Evolutionary conservation across 2,797 vertebrate species (phyloP).

Genomic region (Melanotaenia pygmaea): DNA sequence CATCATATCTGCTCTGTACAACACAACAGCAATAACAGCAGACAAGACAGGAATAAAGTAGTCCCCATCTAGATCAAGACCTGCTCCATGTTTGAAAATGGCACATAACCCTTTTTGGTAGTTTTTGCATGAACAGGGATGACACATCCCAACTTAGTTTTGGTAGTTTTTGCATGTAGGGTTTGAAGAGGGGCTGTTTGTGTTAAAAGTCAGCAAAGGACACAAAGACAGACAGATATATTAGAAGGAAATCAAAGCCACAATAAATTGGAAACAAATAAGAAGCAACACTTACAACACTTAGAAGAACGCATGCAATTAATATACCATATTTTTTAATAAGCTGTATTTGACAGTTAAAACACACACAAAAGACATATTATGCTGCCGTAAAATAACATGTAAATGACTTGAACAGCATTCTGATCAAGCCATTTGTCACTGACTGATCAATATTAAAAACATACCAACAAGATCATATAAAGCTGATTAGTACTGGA

Average conservation of each 20-base stretch:
- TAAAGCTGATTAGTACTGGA: slow-evolving; percentile 4
- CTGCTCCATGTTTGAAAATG: slow-evolving; percentile 59
- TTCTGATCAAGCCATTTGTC: slow-evolving; percentile 26
- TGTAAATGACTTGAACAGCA: slow-evolving; percentile 15
- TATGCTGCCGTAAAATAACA: slow-evolving; percentile 10
- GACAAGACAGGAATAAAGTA: slow-evolving; percentile 86
- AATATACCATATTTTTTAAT: slow-evolving; percentile 33
- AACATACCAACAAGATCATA: slow-evolving; percentile 34
- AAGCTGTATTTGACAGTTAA: slow-evolving; percentile 23
- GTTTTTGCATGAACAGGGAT: slow-evolving; percentile 82
- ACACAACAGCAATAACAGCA: slow-evolving; percentile 88
- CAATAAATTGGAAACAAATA: slow-evolving; percentile 74
- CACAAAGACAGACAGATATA: slow-evolving; percentile 73
- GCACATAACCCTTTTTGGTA: slow-evolving; percentile 73
- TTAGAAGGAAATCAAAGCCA: slow-evolving; percentile 70
- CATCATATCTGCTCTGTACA: slow-evolving; percentile 85
- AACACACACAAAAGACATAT: slow-evolving; percentile 44
- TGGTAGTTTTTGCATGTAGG: slow-evolving; percentile 83
- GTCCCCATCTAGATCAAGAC: slow-evolving; percentile 78
- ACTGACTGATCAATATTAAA: slow-evolving; percentile 30
- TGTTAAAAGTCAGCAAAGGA: slow-evolving; percentile 78
- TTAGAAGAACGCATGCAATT: slow-evolving; percentile 78
- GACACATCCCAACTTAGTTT: slow-evolving; percentile 57
- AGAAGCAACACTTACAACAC: slow-evolving; percentile 75
- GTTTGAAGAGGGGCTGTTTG: slow-evolving; percentile 76